A percentile compares a stretch with the other conserved stretches of the same genome.
phyloP scores from a whole-genome alignment of 2,113 vertebrate genomes.

The Tragelaphus scriptus region DNA sequence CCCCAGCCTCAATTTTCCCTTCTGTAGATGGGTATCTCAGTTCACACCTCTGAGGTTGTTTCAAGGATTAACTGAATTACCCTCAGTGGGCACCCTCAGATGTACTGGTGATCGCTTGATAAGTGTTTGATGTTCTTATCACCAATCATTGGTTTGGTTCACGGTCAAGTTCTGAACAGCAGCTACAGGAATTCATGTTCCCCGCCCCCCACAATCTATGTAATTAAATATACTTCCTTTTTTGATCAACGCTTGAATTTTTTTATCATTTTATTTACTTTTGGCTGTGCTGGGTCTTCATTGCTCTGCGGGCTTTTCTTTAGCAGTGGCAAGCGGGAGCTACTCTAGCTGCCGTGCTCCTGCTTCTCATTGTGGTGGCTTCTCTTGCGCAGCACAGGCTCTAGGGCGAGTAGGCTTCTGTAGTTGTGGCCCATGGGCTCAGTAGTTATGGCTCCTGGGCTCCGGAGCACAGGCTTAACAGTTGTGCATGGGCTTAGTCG shows the following conservation, averaged over 20 bases:
- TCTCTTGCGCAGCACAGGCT: neutral
- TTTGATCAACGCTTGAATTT: neutral
- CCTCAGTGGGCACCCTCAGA: too few relatives aligned
- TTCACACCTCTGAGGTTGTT: neutral
- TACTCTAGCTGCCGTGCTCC: fast-evolving
- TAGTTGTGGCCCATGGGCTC: neutral
- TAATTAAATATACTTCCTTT: neutral
- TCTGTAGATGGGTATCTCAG: neutral
- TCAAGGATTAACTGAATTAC: neutral
- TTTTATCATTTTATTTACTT: neutral
- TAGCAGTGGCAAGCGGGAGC: neutral
- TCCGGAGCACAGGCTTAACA: neutral
- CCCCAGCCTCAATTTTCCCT: neutral
- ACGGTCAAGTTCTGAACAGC: neutral
- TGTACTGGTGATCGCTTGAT: neutral
- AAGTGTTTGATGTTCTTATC: neutral
- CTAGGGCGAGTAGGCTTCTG: neutral
- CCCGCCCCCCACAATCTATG: fast-evolving
- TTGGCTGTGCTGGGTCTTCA: neutral
- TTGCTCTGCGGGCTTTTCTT: neutral
- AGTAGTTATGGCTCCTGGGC: neutral
- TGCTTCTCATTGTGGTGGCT: neutral
- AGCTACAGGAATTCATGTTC: neutral
- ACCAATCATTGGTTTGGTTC: neutral
- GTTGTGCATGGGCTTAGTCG: neutral